Percentiles rank a stretch among this genome's conserved stretches.
Evolutionary conservation across 1,140 invertebrate species (phyloP).

Genomic region (Cotesia glomerata): DNA sequence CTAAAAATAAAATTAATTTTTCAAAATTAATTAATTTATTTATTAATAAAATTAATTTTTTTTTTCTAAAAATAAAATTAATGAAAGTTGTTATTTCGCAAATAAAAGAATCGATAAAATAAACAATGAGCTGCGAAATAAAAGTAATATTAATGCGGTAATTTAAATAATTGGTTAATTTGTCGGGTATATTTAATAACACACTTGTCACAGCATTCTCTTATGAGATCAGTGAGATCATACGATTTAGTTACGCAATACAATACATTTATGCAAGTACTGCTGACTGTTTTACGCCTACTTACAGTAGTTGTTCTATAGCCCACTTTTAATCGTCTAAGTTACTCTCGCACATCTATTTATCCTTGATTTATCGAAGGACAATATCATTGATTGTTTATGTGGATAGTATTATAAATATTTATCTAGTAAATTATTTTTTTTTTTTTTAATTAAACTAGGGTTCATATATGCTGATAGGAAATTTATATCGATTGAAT

Average conservation of each 20-base stretch:
- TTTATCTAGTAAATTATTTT: neutral
- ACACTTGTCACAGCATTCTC: conserved; percentile 31
- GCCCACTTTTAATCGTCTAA: conserved; percentile 33
- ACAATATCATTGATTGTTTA: neutral
- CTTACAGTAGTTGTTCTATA: conserved; percentile 36
- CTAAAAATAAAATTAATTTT: too few relatives aligned
- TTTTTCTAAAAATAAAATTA: too few relatives aligned
- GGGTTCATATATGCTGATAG: neutral
- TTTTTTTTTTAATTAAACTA: neutral
- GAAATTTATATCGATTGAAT: neutral
- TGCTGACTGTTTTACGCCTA: conserved; percentile 33
- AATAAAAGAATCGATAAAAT: neutral
- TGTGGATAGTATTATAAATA: neutral
- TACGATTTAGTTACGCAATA: conserved; percentile 46
- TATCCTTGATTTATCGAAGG: conserved; percentile 27
- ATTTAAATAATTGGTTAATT: neutral
- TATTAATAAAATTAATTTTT: too few relatives aligned
- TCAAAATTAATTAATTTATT: too few relatives aligned
- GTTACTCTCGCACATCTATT: neutral
- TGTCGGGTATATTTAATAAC: neutral
- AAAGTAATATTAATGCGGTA: neutral
- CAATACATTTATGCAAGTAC: conserved; percentile 28
- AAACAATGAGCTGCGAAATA: neutral
- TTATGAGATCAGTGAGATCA: conserved; percentile 47
- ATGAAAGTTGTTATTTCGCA: too few relatives aligned